Percentiles rank a stretch among this genome's conserved stretches.
phyloP scores from a whole-genome alignment of 2,113 vertebrate genomes.

The Oreocharis arfaki region DNA sequence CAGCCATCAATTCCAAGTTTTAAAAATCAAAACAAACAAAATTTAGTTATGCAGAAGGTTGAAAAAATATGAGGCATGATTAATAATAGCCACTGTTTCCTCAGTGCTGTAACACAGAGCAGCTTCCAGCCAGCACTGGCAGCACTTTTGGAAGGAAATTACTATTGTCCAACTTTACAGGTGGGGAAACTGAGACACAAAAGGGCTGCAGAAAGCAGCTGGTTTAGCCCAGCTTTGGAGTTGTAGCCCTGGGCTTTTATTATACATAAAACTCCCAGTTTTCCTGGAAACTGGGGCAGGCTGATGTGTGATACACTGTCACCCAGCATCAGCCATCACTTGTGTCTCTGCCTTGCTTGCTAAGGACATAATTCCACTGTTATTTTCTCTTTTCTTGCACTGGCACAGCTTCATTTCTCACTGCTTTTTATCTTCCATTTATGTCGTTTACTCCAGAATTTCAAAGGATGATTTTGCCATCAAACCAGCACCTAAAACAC shows the following conservation, averaged over 20 bases:
- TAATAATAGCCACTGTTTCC: slow-evolving; percentile 40
- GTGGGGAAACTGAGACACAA: neutral
- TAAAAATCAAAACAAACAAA: slow-evolving; percentile 46
- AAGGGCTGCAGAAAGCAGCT: neutral
- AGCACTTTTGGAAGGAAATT: neutral
- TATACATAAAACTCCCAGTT: neutral
- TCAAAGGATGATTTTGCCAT: neutral
- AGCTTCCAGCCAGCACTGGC: neutral
- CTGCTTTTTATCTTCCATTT: neutral
- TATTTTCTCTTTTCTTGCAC: neutral
- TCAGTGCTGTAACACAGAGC: neutral
- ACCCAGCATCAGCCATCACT: neutral
- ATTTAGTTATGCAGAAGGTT: slow-evolving; percentile 7
- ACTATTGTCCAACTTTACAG: neutral
- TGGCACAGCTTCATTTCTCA: neutral
- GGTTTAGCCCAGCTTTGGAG: neutral
- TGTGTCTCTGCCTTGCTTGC: neutral
- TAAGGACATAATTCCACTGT: neutral
- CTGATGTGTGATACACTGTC: neutral
- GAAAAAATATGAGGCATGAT: neutral
- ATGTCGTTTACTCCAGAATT: neutral
- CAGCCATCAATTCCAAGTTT: neutral
- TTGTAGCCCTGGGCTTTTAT: neutral
- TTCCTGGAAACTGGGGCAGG: neutral
- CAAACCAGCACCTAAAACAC: neutral